A percentile compares a stretch with the other conserved stretches of the same genome.
Evolutionary conservation across 2,888 invertebrate genomes (phyloP).

Genomic region (Oligia strigilis): DNA sequence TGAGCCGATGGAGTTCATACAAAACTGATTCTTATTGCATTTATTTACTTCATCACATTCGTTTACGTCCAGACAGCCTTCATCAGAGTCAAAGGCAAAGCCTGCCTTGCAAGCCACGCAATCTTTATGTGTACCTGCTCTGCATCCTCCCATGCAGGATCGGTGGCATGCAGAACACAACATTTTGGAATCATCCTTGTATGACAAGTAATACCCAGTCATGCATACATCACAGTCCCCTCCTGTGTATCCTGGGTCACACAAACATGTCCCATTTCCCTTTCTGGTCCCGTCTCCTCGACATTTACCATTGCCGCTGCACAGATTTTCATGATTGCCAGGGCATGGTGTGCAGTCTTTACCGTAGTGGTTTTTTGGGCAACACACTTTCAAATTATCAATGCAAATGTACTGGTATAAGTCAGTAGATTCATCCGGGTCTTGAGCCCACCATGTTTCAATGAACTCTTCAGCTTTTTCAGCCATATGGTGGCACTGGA

Average conservation of each 20-base stretch:
- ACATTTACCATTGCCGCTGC: slow-evolving; percentile 95
- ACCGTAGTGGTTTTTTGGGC: slow-evolving; percentile 96
- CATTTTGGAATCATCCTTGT: slow-evolving; percentile 93
- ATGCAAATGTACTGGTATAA: slow-evolving; percentile 94
- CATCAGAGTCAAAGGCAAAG: slow-evolving; percentile 93
- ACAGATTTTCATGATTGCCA: slow-evolving; percentile 93
- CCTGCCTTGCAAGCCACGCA: slow-evolving; percentile 92
- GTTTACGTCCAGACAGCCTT: slow-evolving; percentile 96
- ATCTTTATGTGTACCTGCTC: slow-evolving; percentile 93
- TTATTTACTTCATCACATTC: slow-evolving; percentile 93
- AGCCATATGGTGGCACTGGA: slow-evolving; percentile 95
- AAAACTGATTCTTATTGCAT: slow-evolving; percentile 94
- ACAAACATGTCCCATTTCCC: slow-evolving; percentile 97
- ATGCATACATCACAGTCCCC: slow-evolving; percentile 95
- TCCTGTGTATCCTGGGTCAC: slow-evolving; percentile 95
- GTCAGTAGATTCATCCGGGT: slow-evolving; percentile 83
- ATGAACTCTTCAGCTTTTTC: slow-evolving; percentile 95
- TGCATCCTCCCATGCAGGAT: slow-evolving; percentile 94
- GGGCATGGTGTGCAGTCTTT: slow-evolving; percentile 94
- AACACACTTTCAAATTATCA: slow-evolving; percentile 94
- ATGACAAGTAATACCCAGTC: slow-evolving; percentile 93
- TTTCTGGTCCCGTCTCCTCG: slow-evolving; percentile 97
- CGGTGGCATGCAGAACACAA: slow-evolving; percentile 95
- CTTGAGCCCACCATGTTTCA: slow-evolving; percentile 96
- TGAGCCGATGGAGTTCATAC: slow-evolving; percentile 96